These are phyloP conservation scores for Channa striata DNA, from an alignment of 2,797 vertebrate genomes.

Conservation along the genomic window DNA sequence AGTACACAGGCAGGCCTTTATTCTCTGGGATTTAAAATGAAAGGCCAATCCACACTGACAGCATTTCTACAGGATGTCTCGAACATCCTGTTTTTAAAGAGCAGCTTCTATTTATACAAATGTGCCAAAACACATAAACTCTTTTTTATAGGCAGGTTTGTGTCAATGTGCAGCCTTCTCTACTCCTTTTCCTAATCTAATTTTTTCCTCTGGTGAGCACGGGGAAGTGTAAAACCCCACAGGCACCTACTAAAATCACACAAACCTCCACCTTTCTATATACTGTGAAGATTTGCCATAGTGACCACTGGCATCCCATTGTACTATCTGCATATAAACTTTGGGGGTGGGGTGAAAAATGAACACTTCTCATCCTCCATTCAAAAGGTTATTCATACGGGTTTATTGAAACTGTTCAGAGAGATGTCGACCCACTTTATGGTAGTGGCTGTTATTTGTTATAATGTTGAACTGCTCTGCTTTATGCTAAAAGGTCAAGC, in stretches of 20 bases:
- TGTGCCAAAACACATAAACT: constrained; percentile 3
- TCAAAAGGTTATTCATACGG: too few species aligned
- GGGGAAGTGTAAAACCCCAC: constrained; percentile 4
- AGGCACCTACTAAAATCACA: background rate
- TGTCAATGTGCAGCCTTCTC: constrained; percentile 17
- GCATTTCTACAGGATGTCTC: constrained; percentile 4
- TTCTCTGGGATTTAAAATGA: constrained; percentile 41
- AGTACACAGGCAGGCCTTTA: constrained; percentile 16
- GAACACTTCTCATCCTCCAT: too few species aligned
- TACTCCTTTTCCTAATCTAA: constrained; percentile 2
- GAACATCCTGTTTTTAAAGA: constrained; percentile 17
- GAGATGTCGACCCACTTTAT: too few species aligned
- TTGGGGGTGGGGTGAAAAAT: too few species aligned
- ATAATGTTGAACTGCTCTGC: background rate
- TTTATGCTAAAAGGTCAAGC: background rate
- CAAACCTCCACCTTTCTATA: constrained; percentile 8
- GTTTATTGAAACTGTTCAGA: too few species aligned
- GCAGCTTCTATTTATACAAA: constrained; percentile 9
- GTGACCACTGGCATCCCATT: too few species aligned
- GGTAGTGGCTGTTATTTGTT: background rate
- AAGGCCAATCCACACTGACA: constrained; percentile 11
- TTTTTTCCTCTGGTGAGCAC: constrained; percentile 9
- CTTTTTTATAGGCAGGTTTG: constrained; percentile 14
- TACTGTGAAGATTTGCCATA: background rate
- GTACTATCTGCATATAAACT: too few species aligned